Percentiles rank a stretch among this genome's conserved stretches.
These are phyloP conservation scores for Danaus melanippus DNA, from an alignment of 1,140 invertebrate genomes.

Conservation along the genomic window DNA sequence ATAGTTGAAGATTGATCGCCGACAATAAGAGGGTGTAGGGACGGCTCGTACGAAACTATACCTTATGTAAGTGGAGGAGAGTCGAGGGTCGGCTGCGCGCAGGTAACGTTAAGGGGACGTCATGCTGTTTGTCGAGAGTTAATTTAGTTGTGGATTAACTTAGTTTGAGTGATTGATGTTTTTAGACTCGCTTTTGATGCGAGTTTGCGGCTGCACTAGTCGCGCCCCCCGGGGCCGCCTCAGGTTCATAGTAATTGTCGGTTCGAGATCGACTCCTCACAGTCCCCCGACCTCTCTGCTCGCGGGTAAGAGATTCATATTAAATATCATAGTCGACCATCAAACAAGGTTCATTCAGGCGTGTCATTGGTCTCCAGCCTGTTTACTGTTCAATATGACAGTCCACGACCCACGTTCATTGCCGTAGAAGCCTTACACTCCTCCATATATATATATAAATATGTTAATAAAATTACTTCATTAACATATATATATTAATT, in stretches of 20 bases:
- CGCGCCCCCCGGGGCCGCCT: slow-evolving; percentile 1
- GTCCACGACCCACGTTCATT: too few species aligned
- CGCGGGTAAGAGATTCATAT: slow-evolving; percentile 2
- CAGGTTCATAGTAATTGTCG: background rate
- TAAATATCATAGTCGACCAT: background rate
- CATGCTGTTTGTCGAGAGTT: slow-evolving; percentile 50
- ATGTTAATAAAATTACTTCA: too few species aligned
- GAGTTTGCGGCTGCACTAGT: slow-evolving; percentile 8
- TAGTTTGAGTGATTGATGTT: slow-evolving; percentile 65
- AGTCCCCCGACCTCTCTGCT: background rate
- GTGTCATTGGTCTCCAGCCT: too few species aligned
- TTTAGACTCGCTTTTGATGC: slow-evolving; percentile 39
- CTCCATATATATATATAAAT: too few species aligned
- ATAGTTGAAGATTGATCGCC: slow-evolving; percentile 5
- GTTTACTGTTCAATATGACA: too few species aligned
- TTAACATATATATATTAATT: too few species aligned
- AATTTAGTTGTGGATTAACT: slow-evolving; percentile 67
- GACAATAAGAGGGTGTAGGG: slow-evolving; percentile 4
- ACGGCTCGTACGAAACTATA: slow-evolving; percentile 26
- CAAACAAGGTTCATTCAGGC: too few species aligned
- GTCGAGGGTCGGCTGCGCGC: slow-evolving; percentile 29
- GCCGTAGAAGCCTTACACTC: too few species aligned
- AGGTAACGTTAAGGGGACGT: slow-evolving; percentile 34
- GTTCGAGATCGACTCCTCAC: background rate
- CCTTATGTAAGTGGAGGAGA: slow-evolving; percentile 27